Percentiles rank a stretch among this genome's conserved stretches.
These are phyloP conservation scores for Oeneis ivallda DNA, from an alignment of 2,888 invertebrate species.

Conservation along the genomic window DNA sequence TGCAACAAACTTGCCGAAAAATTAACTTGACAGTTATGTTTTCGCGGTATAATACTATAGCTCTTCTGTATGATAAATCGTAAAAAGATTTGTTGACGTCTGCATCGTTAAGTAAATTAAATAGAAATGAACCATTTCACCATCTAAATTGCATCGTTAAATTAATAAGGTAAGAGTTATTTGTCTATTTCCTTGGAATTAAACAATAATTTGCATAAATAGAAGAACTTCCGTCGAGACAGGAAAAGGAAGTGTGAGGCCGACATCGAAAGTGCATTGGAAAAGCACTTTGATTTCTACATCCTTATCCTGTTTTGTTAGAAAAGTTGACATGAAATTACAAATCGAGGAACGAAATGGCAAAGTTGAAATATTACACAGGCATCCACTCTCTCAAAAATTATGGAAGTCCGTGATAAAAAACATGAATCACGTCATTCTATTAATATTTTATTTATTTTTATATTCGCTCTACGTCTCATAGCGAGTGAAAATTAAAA, in stretches of 20 bases:
- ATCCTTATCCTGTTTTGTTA: slow-evolving; percentile 58
- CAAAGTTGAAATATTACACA: slow-evolving; percentile 5
- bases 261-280: slow-evolving; percentile 60
- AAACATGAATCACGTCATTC: too few species aligned
- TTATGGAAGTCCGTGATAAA: background rate
- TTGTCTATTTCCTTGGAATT: background rate
- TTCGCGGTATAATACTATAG: slow-evolving; percentile 47
- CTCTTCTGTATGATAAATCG: slow-evolving; percentile 26
- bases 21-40: slow-evolving; percentile 43
- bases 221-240: slow-evolving; percentile 57
- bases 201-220: slow-evolving; percentile 36
- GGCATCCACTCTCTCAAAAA: slow-evolving; percentile 2
- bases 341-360: slow-evolving; percentile 14
- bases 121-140: slow-evolving; percentile 24
- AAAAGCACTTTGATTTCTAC: slow-evolving; percentile 43
- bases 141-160: slow-evolving; percentile 13
- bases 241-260: slow-evolving; percentile 80
- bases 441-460: background rate
- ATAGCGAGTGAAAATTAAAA: background rate
- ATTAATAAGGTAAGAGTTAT: slow-evolving; percentile 13
- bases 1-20: slow-evolving; percentile 9
- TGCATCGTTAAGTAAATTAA: slow-evolving; percentile 36
- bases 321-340: slow-evolving; percentile 23
- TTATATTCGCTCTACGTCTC: background rate
- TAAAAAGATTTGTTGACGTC: slow-evolving; percentile 46